Conservation (phyloP, 2,888 invertebrate species). For the Steinernema scapterisci region DNA sequence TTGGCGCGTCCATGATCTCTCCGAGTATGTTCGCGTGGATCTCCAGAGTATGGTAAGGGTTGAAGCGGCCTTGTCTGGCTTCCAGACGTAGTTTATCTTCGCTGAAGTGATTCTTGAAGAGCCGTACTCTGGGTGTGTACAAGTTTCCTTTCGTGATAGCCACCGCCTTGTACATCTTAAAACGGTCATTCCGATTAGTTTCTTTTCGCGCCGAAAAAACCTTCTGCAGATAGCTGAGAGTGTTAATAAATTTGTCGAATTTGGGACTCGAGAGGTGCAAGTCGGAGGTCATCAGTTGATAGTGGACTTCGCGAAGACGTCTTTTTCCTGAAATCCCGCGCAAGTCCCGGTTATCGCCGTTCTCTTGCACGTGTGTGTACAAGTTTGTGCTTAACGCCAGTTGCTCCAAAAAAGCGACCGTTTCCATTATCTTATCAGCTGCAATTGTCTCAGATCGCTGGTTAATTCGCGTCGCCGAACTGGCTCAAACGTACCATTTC, state of each 20-base stretch:
- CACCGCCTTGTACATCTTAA: slow-evolving; percentile 4
- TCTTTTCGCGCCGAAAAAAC: background rate
- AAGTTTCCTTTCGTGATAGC: background rate
- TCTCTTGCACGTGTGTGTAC: background rate
- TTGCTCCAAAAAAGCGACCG: slow-evolving; percentile 29
- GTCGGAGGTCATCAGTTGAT: background rate
- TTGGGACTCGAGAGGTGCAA: background rate
- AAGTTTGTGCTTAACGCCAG: slow-evolving; percentile 21
- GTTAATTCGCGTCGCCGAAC: background rate
- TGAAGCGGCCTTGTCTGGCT: background rate
- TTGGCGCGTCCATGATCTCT: background rate
- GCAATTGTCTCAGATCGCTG: background rate
- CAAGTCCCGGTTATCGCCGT: background rate
- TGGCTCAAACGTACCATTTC: slow-evolving; percentile 18
- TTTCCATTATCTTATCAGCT: slow-evolving; percentile 32
- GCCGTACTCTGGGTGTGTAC: background rate
- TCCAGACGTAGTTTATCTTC: background rate
- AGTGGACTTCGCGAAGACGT: slow-evolving; percentile 12
- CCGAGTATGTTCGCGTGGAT: background rate
- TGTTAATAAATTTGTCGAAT: background rate
- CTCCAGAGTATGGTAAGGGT: background rate
- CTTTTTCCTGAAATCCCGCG: background rate
- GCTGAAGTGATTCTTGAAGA: background rate
- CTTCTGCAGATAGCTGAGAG: background rate
- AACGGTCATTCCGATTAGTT: background rate